These are phyloP conservation scores for Papilio xuthus DNA, from an alignment of 1,140 invertebrate genomes.

Conservation along the genomic window DNA sequence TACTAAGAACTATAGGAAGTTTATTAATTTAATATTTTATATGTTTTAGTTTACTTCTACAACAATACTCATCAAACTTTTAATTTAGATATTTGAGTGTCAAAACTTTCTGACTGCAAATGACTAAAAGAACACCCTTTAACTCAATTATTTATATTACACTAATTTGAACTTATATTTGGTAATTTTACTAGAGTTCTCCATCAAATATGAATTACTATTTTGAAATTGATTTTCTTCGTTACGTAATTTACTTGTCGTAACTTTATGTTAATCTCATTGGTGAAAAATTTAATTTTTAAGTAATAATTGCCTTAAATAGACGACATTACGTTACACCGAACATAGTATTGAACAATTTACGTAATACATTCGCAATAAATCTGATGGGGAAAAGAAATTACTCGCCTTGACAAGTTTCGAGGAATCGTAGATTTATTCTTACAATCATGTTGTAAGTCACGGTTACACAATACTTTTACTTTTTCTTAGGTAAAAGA, in stretches of 20 bases:
- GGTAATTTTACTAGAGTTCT: too few relatives aligned
- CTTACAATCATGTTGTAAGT: not conserved
- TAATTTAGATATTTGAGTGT: too few relatives aligned
- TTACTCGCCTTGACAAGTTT: constrained; percentile 6
- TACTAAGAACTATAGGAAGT: not conserved
- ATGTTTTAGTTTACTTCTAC: too few relatives aligned
- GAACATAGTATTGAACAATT: not conserved
- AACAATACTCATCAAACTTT: too few relatives aligned
- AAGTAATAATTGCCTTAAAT: not conserved
- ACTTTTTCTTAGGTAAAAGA: not conserved
- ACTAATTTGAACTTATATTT: too few relatives aligned
- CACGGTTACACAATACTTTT: not conserved
- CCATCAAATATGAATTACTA: too few relatives aligned
- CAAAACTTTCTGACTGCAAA: too few relatives aligned
- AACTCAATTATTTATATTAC: too few relatives aligned
- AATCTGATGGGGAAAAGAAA: not conserved
- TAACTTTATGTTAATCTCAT: not conserved
- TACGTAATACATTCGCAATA: not conserved
- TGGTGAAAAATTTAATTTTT: not conserved
- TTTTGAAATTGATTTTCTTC: too few relatives aligned
- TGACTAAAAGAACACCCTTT: too few relatives aligned
- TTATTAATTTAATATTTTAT: not conserved
- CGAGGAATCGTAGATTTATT: constrained; percentile 12
- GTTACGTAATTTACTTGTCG: too few relatives aligned
- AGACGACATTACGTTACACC: not conserved